Evolutionary conservation across 2,888 invertebrate species (phyloP).

Genomic region (Ichneumoninae sp.): DNA sequence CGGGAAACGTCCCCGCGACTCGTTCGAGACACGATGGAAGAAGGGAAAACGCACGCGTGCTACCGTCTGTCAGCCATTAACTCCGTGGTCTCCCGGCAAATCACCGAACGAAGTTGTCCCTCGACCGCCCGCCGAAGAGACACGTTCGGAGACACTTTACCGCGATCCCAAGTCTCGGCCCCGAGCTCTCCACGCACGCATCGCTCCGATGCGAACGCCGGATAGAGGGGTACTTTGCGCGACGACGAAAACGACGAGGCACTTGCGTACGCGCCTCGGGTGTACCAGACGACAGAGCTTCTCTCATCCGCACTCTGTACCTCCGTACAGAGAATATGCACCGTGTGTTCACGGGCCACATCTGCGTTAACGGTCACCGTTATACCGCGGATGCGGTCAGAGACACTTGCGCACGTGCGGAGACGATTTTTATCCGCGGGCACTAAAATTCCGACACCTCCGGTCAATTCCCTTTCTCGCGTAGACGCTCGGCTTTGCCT

Average conservation of each 20-base stretch:
- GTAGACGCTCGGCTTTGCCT: background rate
- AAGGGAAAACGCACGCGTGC: conserved; percentile 62
- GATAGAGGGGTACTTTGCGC: conserved; percentile 22
- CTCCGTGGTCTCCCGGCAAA: conserved; percentile 73
- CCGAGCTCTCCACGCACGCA: conserved; percentile 26
- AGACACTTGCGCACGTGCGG: conserved; percentile 48
- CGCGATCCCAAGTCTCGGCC: conserved; percentile 33
- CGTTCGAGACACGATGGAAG: conserved; percentile 55
- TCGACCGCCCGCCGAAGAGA: conserved; percentile 24
- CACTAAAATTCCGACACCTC: background rate
- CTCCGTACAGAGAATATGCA: background rate
- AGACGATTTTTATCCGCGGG: background rate
- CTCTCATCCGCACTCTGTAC: conserved; percentile 23
- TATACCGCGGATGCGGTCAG: conserved; percentile 59
- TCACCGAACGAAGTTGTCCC: conserved; percentile 54
- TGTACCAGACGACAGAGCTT: conserved; percentile 19
- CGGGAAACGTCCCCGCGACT: conserved; percentile 5
- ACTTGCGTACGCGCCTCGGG: conserved; percentile 30
- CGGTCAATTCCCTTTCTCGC: background rate
- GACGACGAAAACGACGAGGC: conserved; percentile 40
- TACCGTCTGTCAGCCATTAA: conserved; percentile 73
- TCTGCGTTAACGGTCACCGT: conserved; percentile 48
- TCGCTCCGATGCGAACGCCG: conserved; percentile 38
- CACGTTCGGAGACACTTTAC: conserved; percentile 43
- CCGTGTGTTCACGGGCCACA: conserved; percentile 1